phyloP scores from a whole-genome alignment of 2,797 vertebrate genomes.

The Hemibagrus guttatus region DNA sequence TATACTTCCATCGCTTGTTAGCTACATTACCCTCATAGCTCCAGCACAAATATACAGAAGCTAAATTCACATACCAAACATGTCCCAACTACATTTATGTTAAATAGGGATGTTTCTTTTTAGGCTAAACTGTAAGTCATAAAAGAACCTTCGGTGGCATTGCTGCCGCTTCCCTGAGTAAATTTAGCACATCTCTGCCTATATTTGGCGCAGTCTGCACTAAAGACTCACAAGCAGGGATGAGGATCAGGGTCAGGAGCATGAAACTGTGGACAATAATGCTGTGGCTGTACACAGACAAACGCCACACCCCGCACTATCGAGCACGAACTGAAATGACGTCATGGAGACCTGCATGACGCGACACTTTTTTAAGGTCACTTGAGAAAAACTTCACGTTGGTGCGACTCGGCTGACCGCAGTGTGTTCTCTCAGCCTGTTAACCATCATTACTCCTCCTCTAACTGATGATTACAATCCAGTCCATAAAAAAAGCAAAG shows the following conservation, averaged over 20 bases:
- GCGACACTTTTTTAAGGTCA: slow-evolving; percentile 33
- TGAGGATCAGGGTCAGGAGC: background rate
- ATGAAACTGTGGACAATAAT: background rate
- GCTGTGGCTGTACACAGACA: background rate
- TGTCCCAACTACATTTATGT: background rate
- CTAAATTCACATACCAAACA: background rate
- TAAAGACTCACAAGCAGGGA: slow-evolving; percentile 1
- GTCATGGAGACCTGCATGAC: slow-evolving; percentile 27
- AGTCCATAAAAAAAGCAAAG: background rate
- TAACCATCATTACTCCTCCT: background rate
- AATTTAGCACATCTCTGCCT: slow-evolving; percentile 52
- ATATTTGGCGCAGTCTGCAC: slow-evolving; percentile 11
- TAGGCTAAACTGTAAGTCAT: background rate
- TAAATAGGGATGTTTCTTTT: background rate
- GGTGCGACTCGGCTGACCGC: slow-evolving; percentile 19
- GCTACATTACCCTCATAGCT: background rate
- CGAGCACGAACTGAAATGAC: background rate
- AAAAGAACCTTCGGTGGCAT: background rate
- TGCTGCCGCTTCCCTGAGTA: background rate
- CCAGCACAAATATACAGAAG: background rate
- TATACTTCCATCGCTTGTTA: background rate
- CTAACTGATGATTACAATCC: background rate
- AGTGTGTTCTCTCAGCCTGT: background rate
- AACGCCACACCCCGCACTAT: background rate
- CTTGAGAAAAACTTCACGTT: slow-evolving; percentile 24